Evolutionary conservation across 2,797 vertebrate genomes (phyloP).

Genomic region (Scarus forsteni): DNA sequence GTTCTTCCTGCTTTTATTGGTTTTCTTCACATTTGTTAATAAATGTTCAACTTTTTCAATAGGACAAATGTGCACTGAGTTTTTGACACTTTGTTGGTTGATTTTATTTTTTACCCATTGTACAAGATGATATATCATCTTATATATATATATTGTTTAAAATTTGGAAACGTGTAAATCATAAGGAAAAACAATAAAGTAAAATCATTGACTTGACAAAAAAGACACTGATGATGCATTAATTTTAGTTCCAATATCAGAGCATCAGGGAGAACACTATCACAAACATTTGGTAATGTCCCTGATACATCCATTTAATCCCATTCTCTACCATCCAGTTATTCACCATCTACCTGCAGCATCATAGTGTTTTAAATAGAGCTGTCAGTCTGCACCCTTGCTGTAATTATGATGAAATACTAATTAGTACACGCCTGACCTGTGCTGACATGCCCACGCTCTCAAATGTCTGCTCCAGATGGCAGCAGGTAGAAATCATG

Average conservation of each 20-base stretch:
- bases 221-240: neutral
- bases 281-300: slow-evolving; percentile 8
- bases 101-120: too few species aligned
- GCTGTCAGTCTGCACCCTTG: slow-evolving; percentile 65
- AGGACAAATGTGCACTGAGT: too few species aligned
- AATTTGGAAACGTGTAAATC: too few species aligned
- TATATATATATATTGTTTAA: too few species aligned
- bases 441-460: slow-evolving; percentile 69
- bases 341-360: slow-evolving; percentile 43
- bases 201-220: neutral
- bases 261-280: slow-evolving; percentile 6
- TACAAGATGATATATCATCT: too few species aligned
- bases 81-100: too few species aligned
- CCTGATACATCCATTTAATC: too few species aligned
- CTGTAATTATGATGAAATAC: slow-evolving; percentile 81
- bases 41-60: too few species aligned
- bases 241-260: neutral
- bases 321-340: slow-evolving; percentile 24
- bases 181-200: too few species aligned
- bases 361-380: slow-evolving; percentile 70
- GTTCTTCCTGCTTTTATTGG: too few species aligned
- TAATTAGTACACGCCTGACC: slow-evolving; percentile 77
- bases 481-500: slow-evolving; percentile 73
- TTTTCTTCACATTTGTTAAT: too few species aligned
- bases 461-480: slow-evolving; percentile 77